These are phyloP conservation scores for Lepeophtheirus nordmannii DNA, from an alignment of 2,888 invertebrate species.

Conservation along the genomic window DNA sequence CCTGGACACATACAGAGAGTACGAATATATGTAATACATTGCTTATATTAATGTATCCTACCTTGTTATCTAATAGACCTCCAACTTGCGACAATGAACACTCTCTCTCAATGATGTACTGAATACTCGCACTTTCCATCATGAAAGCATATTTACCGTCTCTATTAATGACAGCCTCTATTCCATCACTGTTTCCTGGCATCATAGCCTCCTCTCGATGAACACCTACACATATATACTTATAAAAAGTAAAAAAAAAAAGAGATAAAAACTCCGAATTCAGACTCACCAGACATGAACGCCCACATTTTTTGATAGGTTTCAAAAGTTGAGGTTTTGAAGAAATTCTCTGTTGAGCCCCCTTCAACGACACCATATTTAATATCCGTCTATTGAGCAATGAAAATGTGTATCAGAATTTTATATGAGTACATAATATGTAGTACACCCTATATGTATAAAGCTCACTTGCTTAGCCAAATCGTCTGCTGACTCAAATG, in stretches of 20 bases:
- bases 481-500: too few species aligned
- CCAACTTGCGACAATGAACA: constrained; percentile 27
- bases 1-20: constrained; percentile 27
- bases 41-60: not conserved
- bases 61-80: constrained; percentile 28
- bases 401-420: too few species aligned
- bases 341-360: constrained; percentile 42
- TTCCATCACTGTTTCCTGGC: constrained; percentile 34
- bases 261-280: constrained; percentile 31
- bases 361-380: constrained; percentile 39
- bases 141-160: constrained; percentile 39
- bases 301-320: constrained; percentile 38
- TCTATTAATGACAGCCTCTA: constrained; percentile 34
- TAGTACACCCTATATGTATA: too few species aligned
- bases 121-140: constrained; percentile 40
- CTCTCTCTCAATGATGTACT: constrained; percentile 29
- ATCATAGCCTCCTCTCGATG: constrained; percentile 29
- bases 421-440: too few species aligned
- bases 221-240: not conserved
- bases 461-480: too few species aligned
- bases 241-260: not conserved
- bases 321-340: constrained; percentile 30
- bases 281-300: constrained; percentile 31
- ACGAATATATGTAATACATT: not conserved
- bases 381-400: constrained; percentile 33